phyloP scores from a whole-genome alignment of 2,888 invertebrate genomes.

The Hirtodrosophila confusa region DNA sequence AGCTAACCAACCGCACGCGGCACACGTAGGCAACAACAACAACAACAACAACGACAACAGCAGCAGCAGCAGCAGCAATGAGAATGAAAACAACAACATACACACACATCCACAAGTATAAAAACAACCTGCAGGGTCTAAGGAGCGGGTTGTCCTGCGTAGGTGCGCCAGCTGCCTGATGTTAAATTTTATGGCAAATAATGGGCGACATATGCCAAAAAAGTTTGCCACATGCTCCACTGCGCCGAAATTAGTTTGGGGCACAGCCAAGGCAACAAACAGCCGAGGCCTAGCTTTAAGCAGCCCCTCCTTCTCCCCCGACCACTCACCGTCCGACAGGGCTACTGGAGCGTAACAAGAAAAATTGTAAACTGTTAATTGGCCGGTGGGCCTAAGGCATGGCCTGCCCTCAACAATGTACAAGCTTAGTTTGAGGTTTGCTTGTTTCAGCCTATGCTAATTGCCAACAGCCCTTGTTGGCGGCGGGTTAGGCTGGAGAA shows the following conservation, averaged over 20 bases:
- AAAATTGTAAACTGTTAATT: conserved; percentile 72
- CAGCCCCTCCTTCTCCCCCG: background rate
- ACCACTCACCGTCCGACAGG: background rate
- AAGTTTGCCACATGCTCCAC: conserved; percentile 68
- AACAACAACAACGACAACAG: conserved; percentile 20
- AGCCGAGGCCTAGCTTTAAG: conserved; percentile 10
- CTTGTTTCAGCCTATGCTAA: conserved; percentile 39
- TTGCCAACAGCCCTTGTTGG: conserved; percentile 35
- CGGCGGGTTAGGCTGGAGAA: no score
- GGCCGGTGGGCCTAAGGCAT: conserved; percentile 51
- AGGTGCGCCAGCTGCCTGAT: conserved; percentile 54
- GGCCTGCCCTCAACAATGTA: conserved; percentile 6
- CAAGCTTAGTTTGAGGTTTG: conserved; percentile 26
- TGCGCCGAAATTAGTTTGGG: conserved; percentile 72
- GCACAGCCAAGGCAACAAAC: conserved; percentile 45
- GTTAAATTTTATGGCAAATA: conserved; percentile 75
- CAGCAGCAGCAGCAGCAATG: conserved; percentile 20
- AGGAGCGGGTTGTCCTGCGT: conserved; percentile 25
- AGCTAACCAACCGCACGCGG: conserved; percentile 68
- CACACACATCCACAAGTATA: conserved; percentile 11
- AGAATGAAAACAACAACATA: conserved; percentile 4
- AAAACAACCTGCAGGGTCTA: conserved; percentile 13
- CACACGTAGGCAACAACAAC: conserved; percentile 45
- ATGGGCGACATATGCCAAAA: conserved; percentile 74
- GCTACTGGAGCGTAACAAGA: conserved; percentile 16